Conservation (phyloP, 2,113 vertebrate species). For the Laticauda colubrina region DNA sequence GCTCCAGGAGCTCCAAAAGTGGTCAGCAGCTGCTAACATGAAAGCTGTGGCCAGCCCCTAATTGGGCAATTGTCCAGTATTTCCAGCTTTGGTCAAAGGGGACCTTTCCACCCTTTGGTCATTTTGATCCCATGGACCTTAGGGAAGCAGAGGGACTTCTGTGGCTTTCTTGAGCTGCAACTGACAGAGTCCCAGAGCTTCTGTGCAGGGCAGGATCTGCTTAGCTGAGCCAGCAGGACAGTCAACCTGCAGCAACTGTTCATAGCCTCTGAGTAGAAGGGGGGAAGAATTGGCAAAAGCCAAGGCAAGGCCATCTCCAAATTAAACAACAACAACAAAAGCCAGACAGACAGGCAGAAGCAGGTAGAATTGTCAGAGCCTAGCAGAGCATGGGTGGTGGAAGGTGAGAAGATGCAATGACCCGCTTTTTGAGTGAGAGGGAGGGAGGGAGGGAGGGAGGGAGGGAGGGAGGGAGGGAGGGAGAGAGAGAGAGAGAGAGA, state of each 20-base stretch:
- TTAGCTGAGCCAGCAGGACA: background rate
- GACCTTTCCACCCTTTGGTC: background rate
- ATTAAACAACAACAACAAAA: background rate
- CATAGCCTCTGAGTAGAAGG: background rate
- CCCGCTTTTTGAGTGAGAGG: background rate
- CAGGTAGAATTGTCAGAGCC: background rate
- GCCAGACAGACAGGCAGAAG: background rate
- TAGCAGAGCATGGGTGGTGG: background rate
- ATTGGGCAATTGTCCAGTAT: background rate
- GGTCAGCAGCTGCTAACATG: background rate
- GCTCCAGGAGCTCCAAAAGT: accelerated
- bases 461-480: too few relatives aligned
- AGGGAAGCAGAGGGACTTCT: background rate
- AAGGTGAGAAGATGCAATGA: background rate
- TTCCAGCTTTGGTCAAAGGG: background rate
- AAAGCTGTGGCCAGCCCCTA: background rate
- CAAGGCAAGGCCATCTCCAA: background rate
- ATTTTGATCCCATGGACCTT: background rate
- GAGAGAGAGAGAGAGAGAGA: too few relatives aligned
- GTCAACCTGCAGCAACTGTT: background rate
- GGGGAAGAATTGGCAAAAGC: background rate
- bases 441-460: accelerated
- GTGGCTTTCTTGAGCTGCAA: background rate
- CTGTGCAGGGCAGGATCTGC: background rate
- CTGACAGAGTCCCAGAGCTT: background rate